Evolutionary conservation across 1,140 invertebrate species (phyloP).

Genomic region (Oryzaephilus surinamensis): DNA sequence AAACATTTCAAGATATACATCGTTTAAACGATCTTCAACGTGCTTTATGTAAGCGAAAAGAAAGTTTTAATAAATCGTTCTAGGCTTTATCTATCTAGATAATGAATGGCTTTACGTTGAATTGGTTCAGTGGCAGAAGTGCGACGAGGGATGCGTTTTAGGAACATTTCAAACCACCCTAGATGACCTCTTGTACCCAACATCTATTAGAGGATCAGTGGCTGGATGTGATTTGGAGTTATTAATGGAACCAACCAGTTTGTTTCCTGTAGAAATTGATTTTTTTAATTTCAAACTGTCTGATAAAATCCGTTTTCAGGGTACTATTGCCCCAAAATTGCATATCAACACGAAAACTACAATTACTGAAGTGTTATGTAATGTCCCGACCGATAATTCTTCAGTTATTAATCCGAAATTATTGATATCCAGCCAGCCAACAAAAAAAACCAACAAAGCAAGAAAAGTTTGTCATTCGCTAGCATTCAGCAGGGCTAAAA

Average conservation of each 20-base stretch:
- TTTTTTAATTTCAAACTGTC: slow-evolving; percentile 4
- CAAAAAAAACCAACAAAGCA: slow-evolving; percentile 13
- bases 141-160: slow-evolving; percentile 40
- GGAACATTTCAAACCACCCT: slow-evolving; percentile 52
- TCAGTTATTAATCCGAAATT: slow-evolving; percentile 36
- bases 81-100: slow-evolving; percentile 32
- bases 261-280: slow-evolving; percentile 47
- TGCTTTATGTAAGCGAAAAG: slow-evolving; percentile 17
- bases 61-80: slow-evolving; percentile 30
- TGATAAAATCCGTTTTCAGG: slow-evolving; percentile 32
- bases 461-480: slow-evolving; percentile 30
- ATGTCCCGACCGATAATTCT: slow-evolving; percentile 14
- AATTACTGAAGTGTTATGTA: slow-evolving; percentile 39
- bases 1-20: slow-evolving; percentile 44
- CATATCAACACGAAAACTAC: slow-evolving; percentile 45
- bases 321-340: slow-evolving; percentile 49
- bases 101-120: slow-evolving; percentile 49
- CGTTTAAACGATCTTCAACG: slow-evolving; percentile 38
- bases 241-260: slow-evolving; percentile 51
- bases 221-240: slow-evolving; percentile 49
- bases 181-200: slow-evolving; percentile 51
- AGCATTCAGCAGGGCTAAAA: slow-evolving; percentile 23
- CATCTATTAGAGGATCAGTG: slow-evolving; percentile 31
- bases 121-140: slow-evolving; percentile 50
- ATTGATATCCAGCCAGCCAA: slow-evolving; percentile 17